Base-by-base conservation (phyloP, 1,140 invertebrate species). In the Drosophila kikkawai region DNA sequence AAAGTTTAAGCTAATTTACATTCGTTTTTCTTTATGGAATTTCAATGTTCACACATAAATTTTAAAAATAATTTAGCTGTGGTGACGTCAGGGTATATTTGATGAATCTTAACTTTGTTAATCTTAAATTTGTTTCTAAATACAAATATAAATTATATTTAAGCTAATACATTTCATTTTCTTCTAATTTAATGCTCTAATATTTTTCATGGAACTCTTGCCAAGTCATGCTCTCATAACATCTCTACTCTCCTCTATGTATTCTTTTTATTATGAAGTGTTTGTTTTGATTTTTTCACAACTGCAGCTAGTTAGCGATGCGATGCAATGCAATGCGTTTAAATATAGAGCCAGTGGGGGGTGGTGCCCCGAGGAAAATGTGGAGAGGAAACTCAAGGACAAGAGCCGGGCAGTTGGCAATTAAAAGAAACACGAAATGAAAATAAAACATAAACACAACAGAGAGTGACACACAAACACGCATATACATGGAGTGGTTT, bases 371-470 rank as follows among this genome's bases (percentile, higher is more conserved):
- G 47, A 13, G 39, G 9, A 32, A 11, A 39, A 2, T 44, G 55
- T 13, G 50, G 22, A 26, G 37, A 8, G 13, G 61, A 60, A 45
- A 12, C 75, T 61, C 75, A 78, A 78, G 75, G 75, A 77, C 75
- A 44, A 42, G 64, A 32, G 22, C 67, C 61, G 36, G 58, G 50
- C 75, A 78, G 75, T 69, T 68, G 74, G 75, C 75, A 78, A 78
- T 78, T 78, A 78, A 78, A 67, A 77, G 61, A 77, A 78, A 74
- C 70, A 74, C 70, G 70, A 73, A 74, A 74, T 77, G 74, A 78
- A 78, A 77, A 77, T 76, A 77, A 78, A 78, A 69, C 63, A 68
- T 53, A 68, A 68, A 68, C 74, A 78, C 50, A 78, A 69, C 65
- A 78, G 60, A 78, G 60, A 60, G 67, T 73, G 67, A 69, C 64